Base-by-base conservation (phyloP, 2,113 vertebrate genomes). In the Ochotona princeps region DNA sequence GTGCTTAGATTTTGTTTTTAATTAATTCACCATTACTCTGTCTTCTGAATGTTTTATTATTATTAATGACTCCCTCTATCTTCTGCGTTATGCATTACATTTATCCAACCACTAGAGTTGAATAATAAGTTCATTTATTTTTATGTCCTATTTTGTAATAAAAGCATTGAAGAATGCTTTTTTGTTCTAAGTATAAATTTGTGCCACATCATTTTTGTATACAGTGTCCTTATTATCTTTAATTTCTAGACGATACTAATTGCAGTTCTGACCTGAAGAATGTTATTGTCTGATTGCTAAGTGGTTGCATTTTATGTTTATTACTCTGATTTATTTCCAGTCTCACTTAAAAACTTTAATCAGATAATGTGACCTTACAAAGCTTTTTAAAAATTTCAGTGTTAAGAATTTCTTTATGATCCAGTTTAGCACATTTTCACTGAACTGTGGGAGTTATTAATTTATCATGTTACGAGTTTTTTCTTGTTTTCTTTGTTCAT, bases 51-150 rank as follows among this genome's bases (percentile, higher is more conserved):
- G 28, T 86, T 75, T 91, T 83, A 61, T 83, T 79, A 14, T 80
- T 84, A 74, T 75, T 70, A 75, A 66, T 80, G 65, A 2, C 83
- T 32, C 15, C 35, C 12, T 85, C 23, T 26, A n/a, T 9, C 89
- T 72, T 61, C 70, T 82, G 69, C 84, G 54, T 30, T 75, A 74
- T 80, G 23, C 78, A 28, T 70, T 82, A 47, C 91, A 74, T 61
- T 74, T 93, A 32, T 28, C 2, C 70, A 18, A 3, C 8, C 90
- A 84, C 25, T 74, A 72, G 51, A 92, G 51, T 70, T 74, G 26
- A 92, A 79, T 70, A 75, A 9, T 73, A 75, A 87, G 12, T 93
- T 93, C 11, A 47, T 83, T 90, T 83, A 86, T 89, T 89, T 96
- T 89, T 35, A 66, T 67, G 76, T 80, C 10, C 44, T 84, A 7